Evolutionary conservation across 2,113 vertebrate species (phyloP), one percentile per base, ranked within the genome.

Genomic region (Leuciscus idus): DNA sequence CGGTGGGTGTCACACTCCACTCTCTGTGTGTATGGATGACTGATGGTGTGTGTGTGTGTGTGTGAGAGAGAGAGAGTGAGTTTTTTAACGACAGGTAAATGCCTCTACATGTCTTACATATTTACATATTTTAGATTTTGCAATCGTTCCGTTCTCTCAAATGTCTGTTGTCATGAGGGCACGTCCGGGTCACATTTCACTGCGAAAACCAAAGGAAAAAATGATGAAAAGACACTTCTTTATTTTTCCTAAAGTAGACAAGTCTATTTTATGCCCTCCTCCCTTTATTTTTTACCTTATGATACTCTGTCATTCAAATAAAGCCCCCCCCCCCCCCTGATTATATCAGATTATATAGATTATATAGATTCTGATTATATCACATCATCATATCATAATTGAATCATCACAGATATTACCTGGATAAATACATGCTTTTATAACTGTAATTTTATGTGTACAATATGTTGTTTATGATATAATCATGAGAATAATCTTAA

Each of bases 1-100:
- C 0, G 96, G 87, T 88, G 6, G 0, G 55, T 57, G 21, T 55
- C 52, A 21, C 52, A 52, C 19, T 6, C 21, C 52, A 7, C 55
- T 57, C 2, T 57, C 19, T 57, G 28, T 73, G 50, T 70, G 36
- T 26, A 8, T 9, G 52, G 13, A 59, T 10, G 3, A 59, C 1
- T 39, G 7, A 39, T 7, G 39, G 2, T 13, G 21, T 12, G 36
- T 12, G 70, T 73, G 26, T 4, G 59, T 26, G 26, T 26, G 26
- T 26, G 59, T 10, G 30, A 13, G 9, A 3, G 21, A 6, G 33
- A 59, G 19, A 13, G 23, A 12, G 55, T 15, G 26, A 4, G 19
- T 26, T 26, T 26, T 26, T 26, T 26, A 26, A 26, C 26, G 6
- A 46, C 39, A 66, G 26, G 26, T 33, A 10, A 17, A 33, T 68